phyloP scores from a whole-genome alignment of 2,888 invertebrate species.

The Drosophila ustulata region DNA sequence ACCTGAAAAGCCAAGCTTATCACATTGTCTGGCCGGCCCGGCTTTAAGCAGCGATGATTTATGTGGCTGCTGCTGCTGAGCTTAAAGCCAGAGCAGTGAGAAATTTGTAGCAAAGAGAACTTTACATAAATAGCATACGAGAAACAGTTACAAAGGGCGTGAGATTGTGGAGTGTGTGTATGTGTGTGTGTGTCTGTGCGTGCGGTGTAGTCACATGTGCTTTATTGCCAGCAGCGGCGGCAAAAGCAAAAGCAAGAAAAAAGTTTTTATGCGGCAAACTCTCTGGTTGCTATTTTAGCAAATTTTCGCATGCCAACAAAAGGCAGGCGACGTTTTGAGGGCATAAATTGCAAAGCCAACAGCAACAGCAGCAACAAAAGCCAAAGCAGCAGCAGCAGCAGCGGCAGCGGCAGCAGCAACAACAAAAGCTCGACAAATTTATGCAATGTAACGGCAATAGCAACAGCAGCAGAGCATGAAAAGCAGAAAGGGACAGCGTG shows the following conservation, averaged over 20 bases:
- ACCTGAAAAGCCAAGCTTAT: slow-evolving; percentile 62
- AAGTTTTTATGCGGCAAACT: slow-evolving; percentile 51
- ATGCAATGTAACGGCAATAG: slow-evolving; percentile 65
- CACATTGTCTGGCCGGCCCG: slow-evolving; percentile 61
- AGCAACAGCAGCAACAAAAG: slow-evolving; percentile 32
- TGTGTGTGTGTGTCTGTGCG: slow-evolving; percentile 23
- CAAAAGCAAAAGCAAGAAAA: slow-evolving; percentile 17
- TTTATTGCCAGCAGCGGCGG: slow-evolving; percentile 64
- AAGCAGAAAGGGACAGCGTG: slow-evolving; percentile 28
- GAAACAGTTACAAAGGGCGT: slow-evolving; percentile 16
- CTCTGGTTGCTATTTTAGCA: slow-evolving; percentile 73
- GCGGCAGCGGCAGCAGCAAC: slow-evolving; percentile 38
- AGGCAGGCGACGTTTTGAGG: slow-evolving; percentile 64
- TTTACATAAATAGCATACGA: slow-evolving; percentile 49
- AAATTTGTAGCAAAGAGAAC: slow-evolving; percentile 47
- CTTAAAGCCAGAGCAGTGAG: slow-evolving; percentile 45
- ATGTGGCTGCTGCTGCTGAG: slow-evolving; percentile 39
- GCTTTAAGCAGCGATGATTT: slow-evolving; percentile 66
- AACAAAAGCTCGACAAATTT: slow-evolving; percentile 71
- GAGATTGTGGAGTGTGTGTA: neutral
- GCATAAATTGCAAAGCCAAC: slow-evolving; percentile 73
- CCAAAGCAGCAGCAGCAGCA: slow-evolving; percentile 3
- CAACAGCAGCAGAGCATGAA: slow-evolving; percentile 38
- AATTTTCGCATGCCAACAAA: slow-evolving; percentile 72
- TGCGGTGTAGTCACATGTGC: slow-evolving; percentile 68